These are phyloP conservation scores for Pammene aurita DNA, from an alignment of 2,888 invertebrate species.

Conservation along the genomic window DNA sequence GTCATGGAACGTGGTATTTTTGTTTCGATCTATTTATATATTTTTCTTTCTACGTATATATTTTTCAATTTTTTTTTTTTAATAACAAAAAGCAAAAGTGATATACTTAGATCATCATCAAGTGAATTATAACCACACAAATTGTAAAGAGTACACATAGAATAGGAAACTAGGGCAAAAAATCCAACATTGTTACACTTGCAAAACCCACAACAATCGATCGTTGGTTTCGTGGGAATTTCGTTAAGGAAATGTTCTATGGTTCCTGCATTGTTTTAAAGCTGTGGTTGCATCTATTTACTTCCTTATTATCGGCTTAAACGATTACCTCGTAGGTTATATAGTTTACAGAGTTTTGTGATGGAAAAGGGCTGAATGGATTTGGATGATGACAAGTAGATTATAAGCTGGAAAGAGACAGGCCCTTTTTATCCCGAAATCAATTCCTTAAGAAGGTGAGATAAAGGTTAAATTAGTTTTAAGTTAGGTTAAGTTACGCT, in stretches of 20 bases:
- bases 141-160: constrained; percentile 23
- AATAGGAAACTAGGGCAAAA: constrained; percentile 34
- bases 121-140: neutral
- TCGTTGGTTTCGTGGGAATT: constrained; percentile 67
- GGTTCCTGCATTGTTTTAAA: constrained; percentile 50
- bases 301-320: constrained; percentile 50
- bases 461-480: too few species aligned
- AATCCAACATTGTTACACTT: constrained; percentile 49
- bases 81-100: too few species aligned
- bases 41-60: too few species aligned
- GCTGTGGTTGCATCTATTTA: constrained; percentile 49
- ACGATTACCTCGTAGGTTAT: constrained; percentile 39
- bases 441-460: too few species aligned
- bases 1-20: too few species aligned
- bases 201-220: constrained; percentile 67
- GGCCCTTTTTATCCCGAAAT: too few species aligned
- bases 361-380: neutral
- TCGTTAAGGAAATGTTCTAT: constrained; percentile 52
- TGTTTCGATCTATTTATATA: too few species aligned
- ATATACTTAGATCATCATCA: neutral
- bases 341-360: constrained; percentile 14
- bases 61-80: too few species aligned
- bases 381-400: too few species aligned
- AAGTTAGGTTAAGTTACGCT: too few species aligned
- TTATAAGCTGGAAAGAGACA: too few species aligned